Evolutionary conservation across 2,113 vertebrate species (phyloP).

Genomic region (Otocyon megalotis): DNA sequence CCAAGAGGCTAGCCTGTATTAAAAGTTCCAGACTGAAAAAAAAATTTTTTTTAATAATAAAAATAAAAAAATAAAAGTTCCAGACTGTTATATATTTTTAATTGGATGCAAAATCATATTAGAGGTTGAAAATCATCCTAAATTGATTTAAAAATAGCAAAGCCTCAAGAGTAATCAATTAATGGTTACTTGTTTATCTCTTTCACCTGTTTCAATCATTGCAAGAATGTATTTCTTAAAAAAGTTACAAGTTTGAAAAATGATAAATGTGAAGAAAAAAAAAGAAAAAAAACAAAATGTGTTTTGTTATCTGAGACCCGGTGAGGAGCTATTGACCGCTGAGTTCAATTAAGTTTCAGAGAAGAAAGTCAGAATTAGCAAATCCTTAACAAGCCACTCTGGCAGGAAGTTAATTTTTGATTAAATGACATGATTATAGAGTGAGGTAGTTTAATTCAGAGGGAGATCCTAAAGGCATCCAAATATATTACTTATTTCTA

Average conservation of each 20-base stretch:
- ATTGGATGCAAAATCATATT: not conserved
- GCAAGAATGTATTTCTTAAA: conserved; percentile 53
- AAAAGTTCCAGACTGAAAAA: not conserved
- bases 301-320: conserved; percentile 68
- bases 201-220: conserved; percentile 65
- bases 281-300: not conserved
- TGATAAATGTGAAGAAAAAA: conserved; percentile 48
- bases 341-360: conserved; percentile 79
- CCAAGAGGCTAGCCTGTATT: not conserved
- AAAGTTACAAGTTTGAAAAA: conserved; percentile 45
- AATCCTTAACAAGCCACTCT: conserved; percentile 73
- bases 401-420: conserved; percentile 79
- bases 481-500: conserved; percentile 65
- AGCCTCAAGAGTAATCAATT: conserved; percentile 40
- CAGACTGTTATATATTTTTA: not conserved
- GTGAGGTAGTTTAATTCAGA: conserved; percentile 66
- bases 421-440: conserved; percentile 76
- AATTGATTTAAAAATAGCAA: conserved; percentile 62
- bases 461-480: conserved; percentile 60
- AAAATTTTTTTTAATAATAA: no score
- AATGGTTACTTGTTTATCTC: conserved; percentile 45
- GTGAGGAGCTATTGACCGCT: conserved; percentile 60
- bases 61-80: not conserved
- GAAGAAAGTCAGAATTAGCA: conserved; percentile 75
- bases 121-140: not conserved